Percentiles rank a stretch among this genome's conserved stretches.
phyloP scores from a whole-genome alignment of 2,888 invertebrate species.

The Empis stercorea region DNA sequence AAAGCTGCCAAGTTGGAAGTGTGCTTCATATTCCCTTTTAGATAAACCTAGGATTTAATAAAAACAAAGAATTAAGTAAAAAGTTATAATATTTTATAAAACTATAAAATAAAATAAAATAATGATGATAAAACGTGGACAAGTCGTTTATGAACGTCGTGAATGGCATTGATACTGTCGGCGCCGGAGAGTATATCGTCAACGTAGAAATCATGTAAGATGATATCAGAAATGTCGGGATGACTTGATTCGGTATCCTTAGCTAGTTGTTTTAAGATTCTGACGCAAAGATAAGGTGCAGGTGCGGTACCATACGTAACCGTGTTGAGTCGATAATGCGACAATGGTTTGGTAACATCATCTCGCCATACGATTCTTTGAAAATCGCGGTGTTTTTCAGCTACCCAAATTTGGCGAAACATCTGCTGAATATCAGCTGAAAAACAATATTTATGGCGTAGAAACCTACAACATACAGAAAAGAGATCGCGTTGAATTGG shows the following conservation, averaged over 20 bases:
- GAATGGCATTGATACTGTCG: conserved; percentile 1
- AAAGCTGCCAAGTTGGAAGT: too few species aligned
- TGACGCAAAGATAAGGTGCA: conserved; percentile 11
- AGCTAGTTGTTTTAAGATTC: conserved; percentile 10
- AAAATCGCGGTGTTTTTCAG: conserved; percentile 5
- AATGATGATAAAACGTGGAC: too few species aligned
- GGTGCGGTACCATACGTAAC: conserved; percentile 12
- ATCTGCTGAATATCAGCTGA: conserved; percentile 11
- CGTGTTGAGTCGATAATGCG: conserved; percentile 11
- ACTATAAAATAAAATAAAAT: too few species aligned
- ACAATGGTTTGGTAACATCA: conserved; percentile 3
- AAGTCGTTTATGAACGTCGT: too few species aligned
- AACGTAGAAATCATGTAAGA: conserved; percentile 12
- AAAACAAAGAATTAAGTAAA: too few species aligned
- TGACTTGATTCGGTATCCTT: conserved; percentile 6
- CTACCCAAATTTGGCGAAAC: conserved; percentile 8
- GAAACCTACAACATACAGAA: background rate
- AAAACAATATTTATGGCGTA: conserved; percentile 7
- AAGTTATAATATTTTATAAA: too few species aligned
- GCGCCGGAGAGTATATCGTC: conserved; percentile 12
- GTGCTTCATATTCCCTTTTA: too few species aligned
- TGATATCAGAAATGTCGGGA: conserved; percentile 7
- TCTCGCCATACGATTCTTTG: conserved; percentile 11
- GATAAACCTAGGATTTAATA: too few species aligned
- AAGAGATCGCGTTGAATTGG: conserved; percentile 9